These are phyloP conservation scores for Actinia tenebrosa DNA, from an alignment of 64 coral and sea anemone species.

Conservation along the genomic window DNA sequence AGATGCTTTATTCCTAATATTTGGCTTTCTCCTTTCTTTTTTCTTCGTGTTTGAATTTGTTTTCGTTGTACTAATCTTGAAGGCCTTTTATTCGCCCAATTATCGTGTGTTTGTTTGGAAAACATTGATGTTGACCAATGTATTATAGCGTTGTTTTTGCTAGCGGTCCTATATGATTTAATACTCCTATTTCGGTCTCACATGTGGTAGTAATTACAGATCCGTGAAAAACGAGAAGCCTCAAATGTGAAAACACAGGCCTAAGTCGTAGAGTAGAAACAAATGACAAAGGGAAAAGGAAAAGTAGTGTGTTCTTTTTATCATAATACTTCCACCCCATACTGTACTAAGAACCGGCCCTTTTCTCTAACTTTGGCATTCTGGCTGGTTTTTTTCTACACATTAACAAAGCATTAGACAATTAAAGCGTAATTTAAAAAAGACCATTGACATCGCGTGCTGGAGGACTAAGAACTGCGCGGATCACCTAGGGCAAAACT, in stretches of 20 bases:
- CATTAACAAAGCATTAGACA: background rate
- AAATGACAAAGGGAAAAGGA: background rate
- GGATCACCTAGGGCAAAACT: background rate
- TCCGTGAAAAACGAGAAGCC: background rate
- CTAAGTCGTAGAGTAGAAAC: too few relatives aligned
- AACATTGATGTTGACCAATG: background rate
- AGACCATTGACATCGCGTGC: background rate
- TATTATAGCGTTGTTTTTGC: background rate
- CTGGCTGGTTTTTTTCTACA: background rate
- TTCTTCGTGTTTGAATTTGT: background rate
- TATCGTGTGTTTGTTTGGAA: conserved; percentile 15
- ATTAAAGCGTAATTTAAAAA: background rate
- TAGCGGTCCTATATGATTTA: conserved; percentile 15
- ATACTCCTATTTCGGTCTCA: background rate
- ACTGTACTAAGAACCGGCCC: background rate
- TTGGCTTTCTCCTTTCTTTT: background rate
- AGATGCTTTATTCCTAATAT: background rate
- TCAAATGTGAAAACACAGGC: background rate
- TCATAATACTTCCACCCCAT: background rate
- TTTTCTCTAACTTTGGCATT: background rate
- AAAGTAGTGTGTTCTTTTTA: background rate
- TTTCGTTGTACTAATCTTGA: background rate
- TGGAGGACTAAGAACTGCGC: background rate
- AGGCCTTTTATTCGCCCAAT: conserved; percentile 12
- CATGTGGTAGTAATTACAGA: background rate